Base-by-base conservation (phyloP, 2,888 invertebrate species). In the Coelopa pilipes region DNA sequence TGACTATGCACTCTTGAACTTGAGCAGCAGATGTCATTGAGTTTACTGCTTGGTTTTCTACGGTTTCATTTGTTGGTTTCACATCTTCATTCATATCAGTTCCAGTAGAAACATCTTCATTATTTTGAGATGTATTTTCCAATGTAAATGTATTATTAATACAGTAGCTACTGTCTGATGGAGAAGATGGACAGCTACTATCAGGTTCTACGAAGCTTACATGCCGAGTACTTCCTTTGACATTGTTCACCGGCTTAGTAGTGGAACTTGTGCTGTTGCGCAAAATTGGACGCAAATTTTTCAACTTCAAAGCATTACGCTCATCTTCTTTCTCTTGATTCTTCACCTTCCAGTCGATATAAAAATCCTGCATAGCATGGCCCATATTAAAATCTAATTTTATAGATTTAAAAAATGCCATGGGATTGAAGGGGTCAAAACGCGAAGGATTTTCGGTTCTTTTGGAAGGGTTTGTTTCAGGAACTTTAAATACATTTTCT, bases 1-100 rank as follows among this genome's bases (percentile, higher is more conserved):
- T 15, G 12, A 70, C 66, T 50, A 46, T 55, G 60, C 72, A 72
- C 50, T 75, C 72, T 60, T 57, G 59, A 34, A 75, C 72, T 59
- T 75, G 4, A 34, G 7, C 7, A 34, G 34, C 34, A 2, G 34
- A 34, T 7, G 34, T 7, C 34, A 34, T 4, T 55, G 55, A 17
- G n/a, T n/a, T 55, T 55, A n/a, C 1, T 19, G 59, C 19, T 73
- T 73, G 17, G 11, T 47, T 21, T 21, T 17, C 11, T 24, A 21
- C 7, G 10, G 13, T 19, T 19, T 59, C 24, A 5, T 17, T 21
- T 19, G 19, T 1, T 24, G 17, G 13, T 7, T 19, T 13, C 21
- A 21, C 7, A 1, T 17, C 59, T 24, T 5, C 24, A 4, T 13
- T 59, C 9, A 24, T 7, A 10, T 19, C 24, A 7, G 11, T 7